Percentiles rank a stretch among this genome's conserved stretches.
phyloP scores from a whole-genome alignment of 2,113 vertebrate genomes.

The Pimephales promelas region DNA sequence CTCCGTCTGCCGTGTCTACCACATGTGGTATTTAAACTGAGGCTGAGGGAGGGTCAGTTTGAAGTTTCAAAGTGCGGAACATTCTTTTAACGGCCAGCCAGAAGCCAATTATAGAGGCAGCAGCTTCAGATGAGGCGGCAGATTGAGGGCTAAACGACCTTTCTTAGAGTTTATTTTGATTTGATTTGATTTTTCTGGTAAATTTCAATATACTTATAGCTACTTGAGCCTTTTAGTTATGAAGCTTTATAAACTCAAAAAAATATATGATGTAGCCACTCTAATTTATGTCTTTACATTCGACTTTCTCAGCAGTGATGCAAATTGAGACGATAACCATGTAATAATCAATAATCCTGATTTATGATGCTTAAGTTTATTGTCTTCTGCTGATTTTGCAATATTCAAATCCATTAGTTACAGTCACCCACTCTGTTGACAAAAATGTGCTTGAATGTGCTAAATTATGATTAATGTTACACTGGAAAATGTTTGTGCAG shows the following conservation, averaged over 20 bases:
- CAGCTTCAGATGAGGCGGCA: constrained; percentile 63
- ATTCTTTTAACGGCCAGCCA: constrained; percentile 76
- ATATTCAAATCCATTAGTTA: not conserved
- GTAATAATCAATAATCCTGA: not conserved
- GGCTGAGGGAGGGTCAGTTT: constrained; percentile 72
- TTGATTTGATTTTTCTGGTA: no score
- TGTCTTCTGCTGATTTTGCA: not conserved
- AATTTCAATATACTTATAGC: no score
- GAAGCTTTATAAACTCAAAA: not conserved
- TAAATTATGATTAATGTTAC: constrained; percentile 20
- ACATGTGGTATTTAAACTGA: constrained; percentile 71
- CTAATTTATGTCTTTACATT: constrained; percentile 24
- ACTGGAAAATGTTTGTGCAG: not conserved
- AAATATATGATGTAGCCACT: constrained; percentile 32
- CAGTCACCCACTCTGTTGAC: not conserved
- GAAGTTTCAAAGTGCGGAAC: constrained; percentile 73
- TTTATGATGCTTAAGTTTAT: not conserved
- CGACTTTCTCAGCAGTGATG: not conserved
- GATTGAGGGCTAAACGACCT: constrained; percentile 55
- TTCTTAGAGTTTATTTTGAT: constrained; percentile 58
- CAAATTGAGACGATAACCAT: not conserved
- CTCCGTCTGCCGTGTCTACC: constrained; percentile 71
- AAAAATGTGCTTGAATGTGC: not conserved
- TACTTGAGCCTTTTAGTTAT: constrained; percentile 45
- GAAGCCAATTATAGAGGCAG: constrained; percentile 74